Evolutionary conservation across 2,888 invertebrate species (phyloP).

Genomic region (Luperina nickerlii): DNA sequence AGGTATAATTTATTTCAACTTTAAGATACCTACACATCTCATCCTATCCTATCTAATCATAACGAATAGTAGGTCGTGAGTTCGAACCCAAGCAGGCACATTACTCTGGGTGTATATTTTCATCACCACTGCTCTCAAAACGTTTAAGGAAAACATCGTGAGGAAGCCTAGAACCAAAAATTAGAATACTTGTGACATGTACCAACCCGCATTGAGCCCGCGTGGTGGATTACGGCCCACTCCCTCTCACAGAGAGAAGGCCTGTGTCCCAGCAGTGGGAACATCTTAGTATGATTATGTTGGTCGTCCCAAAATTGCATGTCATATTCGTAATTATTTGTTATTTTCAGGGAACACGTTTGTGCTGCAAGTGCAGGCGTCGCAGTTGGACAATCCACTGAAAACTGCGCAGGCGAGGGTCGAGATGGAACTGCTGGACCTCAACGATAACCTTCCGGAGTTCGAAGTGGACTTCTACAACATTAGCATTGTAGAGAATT

Average conservation of each 20-base stretch:
- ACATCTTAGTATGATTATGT: background rate
- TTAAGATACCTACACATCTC: background rate
- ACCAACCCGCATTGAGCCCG: background rate
- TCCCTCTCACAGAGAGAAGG: too few relatives aligned
- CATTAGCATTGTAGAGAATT: conserved; percentile 97
- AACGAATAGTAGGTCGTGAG: background rate
- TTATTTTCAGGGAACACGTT: conserved; percentile 91
- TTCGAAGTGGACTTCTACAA: conserved; percentile 97
- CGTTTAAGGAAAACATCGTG: background rate
- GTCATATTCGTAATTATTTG: too few relatives aligned
- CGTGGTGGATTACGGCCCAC: background rate
- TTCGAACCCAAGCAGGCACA: background rate
- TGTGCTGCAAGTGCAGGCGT: conserved; percentile 94
- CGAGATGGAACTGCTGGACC: conserved; percentile 93
- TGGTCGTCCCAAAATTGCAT: too few relatives aligned
- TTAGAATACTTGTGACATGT: background rate
- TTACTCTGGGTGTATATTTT: background rate
- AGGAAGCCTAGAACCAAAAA: background rate
- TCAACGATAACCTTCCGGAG: conserved; percentile 96
- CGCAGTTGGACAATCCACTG: conserved; percentile 94
- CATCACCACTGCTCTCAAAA: background rate
- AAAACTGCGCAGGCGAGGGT: conserved; percentile 94
- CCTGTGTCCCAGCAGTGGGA: background rate
- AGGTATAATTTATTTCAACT: conserved; percentile 77
- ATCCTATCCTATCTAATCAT: too few relatives aligned